Percentiles rank a stretch among this genome's conserved stretches.
These are phyloP conservation scores for Dryas iulia DNA, from an alignment of 1,140 invertebrate genomes.

Conservation along the genomic window DNA sequence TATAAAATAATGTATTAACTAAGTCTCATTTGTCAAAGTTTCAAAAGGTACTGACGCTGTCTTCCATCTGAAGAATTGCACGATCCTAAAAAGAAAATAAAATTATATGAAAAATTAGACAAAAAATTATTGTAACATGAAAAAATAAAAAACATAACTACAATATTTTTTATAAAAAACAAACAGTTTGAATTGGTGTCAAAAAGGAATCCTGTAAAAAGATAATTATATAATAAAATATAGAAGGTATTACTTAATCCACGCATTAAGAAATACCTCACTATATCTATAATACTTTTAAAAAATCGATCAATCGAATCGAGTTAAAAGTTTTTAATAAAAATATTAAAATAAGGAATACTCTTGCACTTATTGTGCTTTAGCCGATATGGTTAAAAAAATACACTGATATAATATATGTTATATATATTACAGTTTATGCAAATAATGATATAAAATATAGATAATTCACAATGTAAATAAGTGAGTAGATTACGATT, in stretches of 20 bases:
- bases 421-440: too few relatives aligned
- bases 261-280: too few relatives aligned
- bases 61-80: slow-evolving; percentile 57
- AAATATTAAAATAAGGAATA: too few relatives aligned
- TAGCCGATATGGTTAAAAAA: too few relatives aligned
- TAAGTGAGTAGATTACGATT: background rate
- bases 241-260: background rate
- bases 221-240: too few relatives aligned
- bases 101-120: background rate
- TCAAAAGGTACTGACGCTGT: slow-evolving; percentile 26
- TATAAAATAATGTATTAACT: background rate
- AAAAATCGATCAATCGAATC: too few relatives aligned
- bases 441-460: slow-evolving; percentile 1
- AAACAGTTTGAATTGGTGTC: too few relatives aligned
- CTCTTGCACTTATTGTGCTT: too few relatives aligned
- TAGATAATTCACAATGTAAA: background rate
- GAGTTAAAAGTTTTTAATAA: too few relatives aligned
- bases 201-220: background rate
- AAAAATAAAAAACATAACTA: background rate
- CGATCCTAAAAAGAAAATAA: slow-evolving; percentile 51
- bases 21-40: slow-evolving; percentile 30
- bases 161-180: too few relatives aligned
- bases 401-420: too few relatives aligned
- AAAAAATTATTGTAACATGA: background rate
- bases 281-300: too few relatives aligned